These are phyloP conservation scores for Catharus fuscescens DNA, from an alignment of 2,113 vertebrate species.

Conservation along the genomic window DNA sequence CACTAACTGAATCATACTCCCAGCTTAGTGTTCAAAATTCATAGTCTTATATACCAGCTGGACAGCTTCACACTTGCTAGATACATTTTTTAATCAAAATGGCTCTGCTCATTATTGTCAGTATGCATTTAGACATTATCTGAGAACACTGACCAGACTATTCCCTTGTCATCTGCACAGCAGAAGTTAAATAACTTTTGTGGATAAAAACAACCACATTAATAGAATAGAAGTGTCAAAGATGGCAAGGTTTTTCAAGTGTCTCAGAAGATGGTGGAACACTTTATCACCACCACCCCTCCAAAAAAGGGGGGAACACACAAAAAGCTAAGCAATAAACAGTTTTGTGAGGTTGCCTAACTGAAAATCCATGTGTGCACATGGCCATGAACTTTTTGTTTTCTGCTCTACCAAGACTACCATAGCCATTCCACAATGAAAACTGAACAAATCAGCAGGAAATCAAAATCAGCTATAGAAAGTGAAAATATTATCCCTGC, in stretches of 20 bases:
- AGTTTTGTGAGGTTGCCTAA: neutral
- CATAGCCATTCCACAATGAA: neutral
- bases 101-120: neutral
- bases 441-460: neutral
- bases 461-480: neutral
- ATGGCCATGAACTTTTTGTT: neutral
- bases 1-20: neutral
- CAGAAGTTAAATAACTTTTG: neutral
- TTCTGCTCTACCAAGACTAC: neutral
- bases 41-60: neutral
- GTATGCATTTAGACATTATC: neutral
- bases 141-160: neutral
- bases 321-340: neutral
- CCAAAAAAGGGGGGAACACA: neutral
- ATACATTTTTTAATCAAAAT: neutral
- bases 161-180: neutral
- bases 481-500: neutral
- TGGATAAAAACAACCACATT: neutral
- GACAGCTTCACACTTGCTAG: neutral
- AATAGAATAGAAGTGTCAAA: neutral
- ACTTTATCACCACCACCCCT: neutral
- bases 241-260: neutral
- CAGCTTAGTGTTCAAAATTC: neutral
- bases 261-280: neutral
- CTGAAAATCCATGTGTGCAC: neutral